A percentile compares a stretch with the other conserved stretches of the same genome.
phyloP scores from a whole-genome alignment of 2,797 vertebrate genomes.

The Calcarius lapponicus region DNA sequence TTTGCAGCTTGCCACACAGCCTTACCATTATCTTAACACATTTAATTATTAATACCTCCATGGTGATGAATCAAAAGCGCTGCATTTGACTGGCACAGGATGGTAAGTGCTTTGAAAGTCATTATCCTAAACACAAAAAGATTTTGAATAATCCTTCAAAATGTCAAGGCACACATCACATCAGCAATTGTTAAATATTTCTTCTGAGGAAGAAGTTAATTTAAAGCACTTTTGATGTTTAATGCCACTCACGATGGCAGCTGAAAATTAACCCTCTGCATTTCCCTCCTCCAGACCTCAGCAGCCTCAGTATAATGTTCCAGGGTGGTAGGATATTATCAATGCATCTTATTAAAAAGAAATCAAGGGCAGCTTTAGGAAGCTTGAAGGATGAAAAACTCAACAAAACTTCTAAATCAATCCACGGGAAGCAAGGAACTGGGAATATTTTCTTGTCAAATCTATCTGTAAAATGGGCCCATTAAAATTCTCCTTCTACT shows the following conservation, averaged over 20 bases:
- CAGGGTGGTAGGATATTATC: constrained; percentile 5
- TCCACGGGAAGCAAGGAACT: neutral
- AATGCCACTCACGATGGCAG: constrained; percentile 19
- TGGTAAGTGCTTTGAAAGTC: constrained; percentile 72
- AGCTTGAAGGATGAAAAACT: constrained; percentile 42
- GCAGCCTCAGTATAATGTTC: neutral
- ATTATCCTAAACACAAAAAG: constrained; percentile 75
- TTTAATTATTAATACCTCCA: constrained; percentile 66
- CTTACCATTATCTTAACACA: constrained; percentile 51
- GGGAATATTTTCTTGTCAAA: constrained; percentile 26
- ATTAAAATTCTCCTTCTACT: constrained; percentile 17
- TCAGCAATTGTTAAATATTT: constrained; percentile 74
- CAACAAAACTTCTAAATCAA: neutral
- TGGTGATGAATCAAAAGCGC: constrained; percentile 66
- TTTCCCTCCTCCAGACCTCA: constrained; percentile 12
- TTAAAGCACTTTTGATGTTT: constrained; percentile 63
- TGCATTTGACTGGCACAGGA: constrained; percentile 72
- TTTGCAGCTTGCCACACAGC: neutral
- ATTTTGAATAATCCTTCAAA: constrained; percentile 78
- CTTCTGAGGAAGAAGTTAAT: constrained; percentile 68
- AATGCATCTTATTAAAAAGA: constrained; percentile 39
- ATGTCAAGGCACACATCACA: constrained; percentile 67
- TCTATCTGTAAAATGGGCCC: neutral
- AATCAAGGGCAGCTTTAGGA: constrained; percentile 41
- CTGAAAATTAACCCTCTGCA: constrained; percentile 30